Percentiles rank a stretch among this genome's conserved stretches.
Conservation (phyloP, 1,140 invertebrate species). For the Drosophila takahashii region DNA sequence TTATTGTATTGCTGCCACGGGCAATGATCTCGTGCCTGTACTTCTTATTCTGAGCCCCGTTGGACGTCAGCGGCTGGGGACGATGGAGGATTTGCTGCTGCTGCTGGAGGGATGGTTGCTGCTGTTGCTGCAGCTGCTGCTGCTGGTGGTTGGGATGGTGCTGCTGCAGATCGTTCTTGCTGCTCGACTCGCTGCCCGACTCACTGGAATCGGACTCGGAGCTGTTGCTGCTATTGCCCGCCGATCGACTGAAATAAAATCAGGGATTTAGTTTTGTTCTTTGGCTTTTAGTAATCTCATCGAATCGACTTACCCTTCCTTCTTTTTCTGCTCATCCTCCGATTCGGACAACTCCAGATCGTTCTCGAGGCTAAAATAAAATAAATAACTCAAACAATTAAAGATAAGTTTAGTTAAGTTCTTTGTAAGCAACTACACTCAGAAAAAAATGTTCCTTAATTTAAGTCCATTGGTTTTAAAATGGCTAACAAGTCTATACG, state of each 20-base stretch:
- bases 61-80: conserved; percentile 28
- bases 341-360: conserved; percentile 88
- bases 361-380: conserved; percentile 85
- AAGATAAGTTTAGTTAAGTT: no score
- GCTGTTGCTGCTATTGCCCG: conserved; percentile 84
- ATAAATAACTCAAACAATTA: no score
- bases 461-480: no score
- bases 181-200: conserved; percentile 80
- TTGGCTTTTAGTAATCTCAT: neutral
- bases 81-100: conserved; percentile 43
- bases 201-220: conserved; percentile 81
- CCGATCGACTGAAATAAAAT: conserved; percentile 47
- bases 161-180: conserved; percentile 63
- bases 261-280: neutral
- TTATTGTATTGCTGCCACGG: conserved; percentile 68
- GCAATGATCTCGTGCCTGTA: conserved; percentile 70
- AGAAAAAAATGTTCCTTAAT: no score
- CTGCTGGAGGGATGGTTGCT: conserved; percentile 32
- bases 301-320: conserved; percentile 65
- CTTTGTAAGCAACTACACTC: no score
- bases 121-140: conserved; percentile 32
- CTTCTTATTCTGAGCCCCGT: conserved; percentile 67
- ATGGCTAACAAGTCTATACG: no score
- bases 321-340: conserved; percentile 86
- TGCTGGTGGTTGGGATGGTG: conserved; percentile 46